Evolutionary conservation across 2,797 vertebrate genomes (phyloP).

Genomic region (Lophius americanus): DNA sequence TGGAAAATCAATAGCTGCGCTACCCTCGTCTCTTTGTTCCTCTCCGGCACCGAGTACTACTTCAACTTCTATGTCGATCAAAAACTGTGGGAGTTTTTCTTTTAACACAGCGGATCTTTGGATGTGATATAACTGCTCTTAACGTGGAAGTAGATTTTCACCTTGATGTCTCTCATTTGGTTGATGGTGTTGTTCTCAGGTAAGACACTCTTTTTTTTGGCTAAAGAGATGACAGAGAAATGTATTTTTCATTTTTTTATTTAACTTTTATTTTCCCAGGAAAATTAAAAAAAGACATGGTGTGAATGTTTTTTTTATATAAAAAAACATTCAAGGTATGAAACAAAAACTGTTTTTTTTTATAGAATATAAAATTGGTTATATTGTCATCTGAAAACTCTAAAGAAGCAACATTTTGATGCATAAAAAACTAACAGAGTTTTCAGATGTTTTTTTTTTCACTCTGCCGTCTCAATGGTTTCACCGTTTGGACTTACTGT

Average conservation of each 20-base stretch:
- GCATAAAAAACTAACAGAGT: too few relatives aligned
- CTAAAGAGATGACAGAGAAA: neutral
- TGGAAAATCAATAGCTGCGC: slow-evolving; percentile 77
- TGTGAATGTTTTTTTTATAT: too few relatives aligned
- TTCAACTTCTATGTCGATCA: slow-evolving; percentile 7
- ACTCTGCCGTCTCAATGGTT: too few relatives aligned
- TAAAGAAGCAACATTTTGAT: too few relatives aligned
- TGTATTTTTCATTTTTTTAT: neutral
- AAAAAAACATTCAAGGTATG: too few relatives aligned
- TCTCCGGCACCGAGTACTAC: slow-evolving; percentile 8
- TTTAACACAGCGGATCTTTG: slow-evolving; percentile 6
- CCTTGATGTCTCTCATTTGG: slow-evolving; percentile 69
- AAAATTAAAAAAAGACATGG: too few relatives aligned
- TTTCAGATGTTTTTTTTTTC: too few relatives aligned
- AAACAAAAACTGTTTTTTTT: too few relatives aligned
- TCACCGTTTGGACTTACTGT: too few relatives aligned
- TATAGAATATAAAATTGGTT: too few relatives aligned
- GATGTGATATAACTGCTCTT: slow-evolving; percentile 12
- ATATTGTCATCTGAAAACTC: too few relatives aligned
- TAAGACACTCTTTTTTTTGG: slow-evolving; percentile 56
- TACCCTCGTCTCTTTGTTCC: slow-evolving; percentile 32
- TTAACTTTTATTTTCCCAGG: too few relatives aligned
- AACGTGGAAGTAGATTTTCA: slow-evolving; percentile 14
- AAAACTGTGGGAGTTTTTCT: slow-evolving; percentile 38
- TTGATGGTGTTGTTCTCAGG: slow-evolving; percentile 73